Conservation (phyloP, 2,797 vertebrate genomes). For the Kryptopterus vitreolus region DNA sequence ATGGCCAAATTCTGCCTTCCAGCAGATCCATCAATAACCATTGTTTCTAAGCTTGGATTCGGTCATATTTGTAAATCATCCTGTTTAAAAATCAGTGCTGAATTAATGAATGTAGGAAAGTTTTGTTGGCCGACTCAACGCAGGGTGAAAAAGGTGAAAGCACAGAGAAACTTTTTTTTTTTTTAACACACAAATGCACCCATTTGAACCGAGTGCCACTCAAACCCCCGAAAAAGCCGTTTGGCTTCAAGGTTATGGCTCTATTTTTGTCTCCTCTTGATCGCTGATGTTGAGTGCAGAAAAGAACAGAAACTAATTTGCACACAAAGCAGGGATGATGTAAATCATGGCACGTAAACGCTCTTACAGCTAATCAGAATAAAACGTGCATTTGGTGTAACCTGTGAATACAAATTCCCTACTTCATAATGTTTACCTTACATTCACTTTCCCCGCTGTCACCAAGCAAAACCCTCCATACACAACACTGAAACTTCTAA, state of each 20-base stretch:
- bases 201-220: conserved; percentile 34
- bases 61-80: background rate
- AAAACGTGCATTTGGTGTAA: background rate
- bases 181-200: conserved; percentile 4
- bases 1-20: too few relatives aligned
- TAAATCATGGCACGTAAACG: background rate
- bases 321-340: conserved; percentile 22
- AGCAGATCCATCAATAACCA: background rate
- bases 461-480: background rate
- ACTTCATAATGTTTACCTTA: background rate
- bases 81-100: background rate
- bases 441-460: background rate
- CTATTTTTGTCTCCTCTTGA: conserved; percentile 39
- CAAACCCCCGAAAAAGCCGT: conserved; percentile 42
- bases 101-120: background rate
- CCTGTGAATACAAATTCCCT: background rate
- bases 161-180: background rate
- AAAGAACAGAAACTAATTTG: conserved; percentile 14
- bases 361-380: background rate
- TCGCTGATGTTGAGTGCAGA: background rate
- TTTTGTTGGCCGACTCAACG: background rate
- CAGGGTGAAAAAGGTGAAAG: conserved; percentile 13
- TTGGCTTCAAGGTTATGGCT: conserved; percentile 37
- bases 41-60: background rate
- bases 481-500: background rate